Base-by-base conservation (phyloP, 2,888 invertebrate genomes). In the Rhamnusium bicolor region DNA sequence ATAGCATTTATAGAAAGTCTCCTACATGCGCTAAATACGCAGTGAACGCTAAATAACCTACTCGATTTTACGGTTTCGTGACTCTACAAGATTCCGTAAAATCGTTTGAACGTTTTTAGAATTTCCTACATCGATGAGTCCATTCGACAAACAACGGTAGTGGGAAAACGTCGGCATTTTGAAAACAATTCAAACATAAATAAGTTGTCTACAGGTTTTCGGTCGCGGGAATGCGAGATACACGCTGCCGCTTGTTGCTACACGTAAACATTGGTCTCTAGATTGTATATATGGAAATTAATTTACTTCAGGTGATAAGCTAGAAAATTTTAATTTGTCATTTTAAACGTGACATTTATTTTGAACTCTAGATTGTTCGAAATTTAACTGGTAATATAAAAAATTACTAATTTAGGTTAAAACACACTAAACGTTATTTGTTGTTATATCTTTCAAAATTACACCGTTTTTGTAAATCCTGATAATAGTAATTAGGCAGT, bases 131-230 rank as follows among this genome's bases (percentile, higher is more conserved):
- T 79, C 80, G 82, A 80, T 83, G 83, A 83, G 81, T 73, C 82
- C 82, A 80, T 82, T 84, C 84, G 80, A 82, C 81, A 82, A 72
- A 82, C 65, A 81, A 85, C 85, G 83, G 86, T 86, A 86, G 86
- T 85, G 86, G 86, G 86, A 86, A 87, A 86, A 85, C 81, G 86
- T 86, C 87, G 87, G 88, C 87, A 87, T 88, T 88, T 88, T 85
- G 88, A 88, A 88, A 88, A 88, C 88, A 88, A 88, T 88, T 84
- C 88, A 85, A 86, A 88, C 88, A 88, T 88, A 88, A 88, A 88
- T 88, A 88, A 88, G 88, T 88, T 88, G 88, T 88, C 88, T 87
- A 84, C 87, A 71, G 85, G 85, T 86, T 85, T 86, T 84, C 83
- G 85, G 84, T 80, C 84, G 83, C 80, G 82, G 84, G 87, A 86